Conservation (phyloP, 2,797 vertebrate species). For the Acipenser ruthenus region DNA sequence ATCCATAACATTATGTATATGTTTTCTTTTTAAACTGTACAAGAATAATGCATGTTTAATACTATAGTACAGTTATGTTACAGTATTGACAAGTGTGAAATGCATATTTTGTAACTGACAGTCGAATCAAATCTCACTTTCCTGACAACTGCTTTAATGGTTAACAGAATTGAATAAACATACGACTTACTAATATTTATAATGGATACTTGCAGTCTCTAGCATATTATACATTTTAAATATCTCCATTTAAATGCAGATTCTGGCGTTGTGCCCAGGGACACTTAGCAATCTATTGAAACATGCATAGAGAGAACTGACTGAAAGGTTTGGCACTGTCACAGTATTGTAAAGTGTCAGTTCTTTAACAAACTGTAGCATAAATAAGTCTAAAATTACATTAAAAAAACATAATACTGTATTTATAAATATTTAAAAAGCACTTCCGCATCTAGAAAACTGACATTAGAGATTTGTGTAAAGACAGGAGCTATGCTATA, state of each 20-base stretch:
- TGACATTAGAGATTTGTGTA: too few species aligned
- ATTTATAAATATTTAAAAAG: too few species aligned
- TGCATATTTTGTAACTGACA: slow-evolving; percentile 7
- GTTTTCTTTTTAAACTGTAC: not conserved
- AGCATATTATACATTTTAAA: slow-evolving; percentile 17
- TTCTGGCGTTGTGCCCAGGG: slow-evolving; percentile 10
- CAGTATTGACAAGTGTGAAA: slow-evolving; percentile 19
- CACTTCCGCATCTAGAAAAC: too few species aligned
- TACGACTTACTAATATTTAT: slow-evolving; percentile 21
- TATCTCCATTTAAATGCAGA: slow-evolving; percentile 17
- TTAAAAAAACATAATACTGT: not conserved
- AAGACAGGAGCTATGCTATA: too few species aligned
- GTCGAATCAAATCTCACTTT: slow-evolving; percentile 11
- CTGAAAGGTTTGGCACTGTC: not conserved
- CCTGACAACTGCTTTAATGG: slow-evolving; percentile 18
- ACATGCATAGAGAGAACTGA: not conserved
- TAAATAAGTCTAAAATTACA: not conserved
- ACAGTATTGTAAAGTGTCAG: not conserved
- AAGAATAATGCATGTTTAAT: slow-evolving; percentile 10
- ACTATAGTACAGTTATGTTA: slow-evolving; percentile 8
- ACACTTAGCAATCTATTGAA: slow-evolving; percentile 1
- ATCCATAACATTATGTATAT: slow-evolving; percentile 1
- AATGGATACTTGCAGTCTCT: slow-evolving; percentile 16
- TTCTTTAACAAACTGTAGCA: not conserved
- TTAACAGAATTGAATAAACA: slow-evolving; percentile 13